Conservation (phyloP, 2,797 vertebrate species). For the Lutra lutra region DNA sequence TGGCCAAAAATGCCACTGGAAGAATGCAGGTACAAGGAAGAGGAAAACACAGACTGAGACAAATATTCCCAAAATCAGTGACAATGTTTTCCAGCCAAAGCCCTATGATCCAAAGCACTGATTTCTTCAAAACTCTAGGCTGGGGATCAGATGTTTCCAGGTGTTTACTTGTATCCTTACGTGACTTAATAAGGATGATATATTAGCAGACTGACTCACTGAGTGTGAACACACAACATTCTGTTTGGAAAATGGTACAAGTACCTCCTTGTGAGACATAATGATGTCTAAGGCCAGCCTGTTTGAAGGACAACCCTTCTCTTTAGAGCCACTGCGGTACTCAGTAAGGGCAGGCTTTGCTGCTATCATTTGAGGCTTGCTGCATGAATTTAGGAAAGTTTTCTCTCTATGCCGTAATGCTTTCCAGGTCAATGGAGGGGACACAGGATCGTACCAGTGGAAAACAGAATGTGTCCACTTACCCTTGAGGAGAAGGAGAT, state of each 20-base stretch:
- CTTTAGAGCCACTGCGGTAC: not conserved
- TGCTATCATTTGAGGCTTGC: not conserved
- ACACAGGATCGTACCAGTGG: not conserved
- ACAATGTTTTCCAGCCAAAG: not conserved
- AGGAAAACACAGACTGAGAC: not conserved
- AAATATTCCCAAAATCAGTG: not conserved
- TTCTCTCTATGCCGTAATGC: not conserved
- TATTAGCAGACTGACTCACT: not conserved
- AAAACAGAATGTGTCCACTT: not conserved
- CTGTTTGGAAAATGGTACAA: not conserved
- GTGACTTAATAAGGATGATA: not conserved
- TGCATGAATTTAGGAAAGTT: not conserved
- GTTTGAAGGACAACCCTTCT: not conserved
- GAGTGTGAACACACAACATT: not conserved
- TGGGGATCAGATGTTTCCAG: not conserved
- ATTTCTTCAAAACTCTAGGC: not conserved
- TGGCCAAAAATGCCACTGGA: not conserved
- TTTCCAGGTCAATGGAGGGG: not conserved
- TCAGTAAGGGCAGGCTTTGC: not conserved
- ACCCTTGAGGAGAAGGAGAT: not conserved
- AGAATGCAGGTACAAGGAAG: not conserved
- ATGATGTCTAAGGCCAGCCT: not conserved
- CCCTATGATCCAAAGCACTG: not conserved
- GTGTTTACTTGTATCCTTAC: not conserved
- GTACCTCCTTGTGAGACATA: not conserved